phyloP scores from a whole-genome alignment of 2,888 invertebrate genomes.

The Acrobasis suavella region DNA sequence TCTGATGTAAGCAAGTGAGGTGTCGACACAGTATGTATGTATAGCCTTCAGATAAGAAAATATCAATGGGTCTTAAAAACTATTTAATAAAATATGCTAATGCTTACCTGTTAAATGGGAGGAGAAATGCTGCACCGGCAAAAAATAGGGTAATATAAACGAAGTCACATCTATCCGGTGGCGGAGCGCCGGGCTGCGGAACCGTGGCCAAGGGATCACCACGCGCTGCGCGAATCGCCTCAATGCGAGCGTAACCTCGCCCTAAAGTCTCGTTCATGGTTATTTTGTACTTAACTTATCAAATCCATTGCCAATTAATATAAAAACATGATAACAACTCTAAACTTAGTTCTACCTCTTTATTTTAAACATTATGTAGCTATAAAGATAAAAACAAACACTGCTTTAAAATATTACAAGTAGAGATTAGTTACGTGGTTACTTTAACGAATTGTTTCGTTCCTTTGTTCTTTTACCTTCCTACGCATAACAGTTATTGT shows the following conservation, averaged over 20 bases:
- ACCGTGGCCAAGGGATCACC: conserved; percentile 61
- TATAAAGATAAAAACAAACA: neutral
- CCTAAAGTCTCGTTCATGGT: conserved; percentile 85
- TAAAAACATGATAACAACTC: neutral
- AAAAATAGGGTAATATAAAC: conserved; percentile 89
- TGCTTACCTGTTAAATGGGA: conserved; percentile 94
- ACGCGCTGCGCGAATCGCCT: conserved; percentile 80
- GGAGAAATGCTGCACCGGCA: conserved; percentile 93
- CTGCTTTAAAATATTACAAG: neutral
- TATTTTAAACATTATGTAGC: neutral
- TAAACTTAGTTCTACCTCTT: neutral
- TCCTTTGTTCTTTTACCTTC: neutral
- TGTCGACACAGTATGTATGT: too few relatives aligned
- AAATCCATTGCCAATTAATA: neutral
- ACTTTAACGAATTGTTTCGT: neutral
- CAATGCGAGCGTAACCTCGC: conserved; percentile 85
- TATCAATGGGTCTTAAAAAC: too few relatives aligned
- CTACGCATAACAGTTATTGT: neutral
- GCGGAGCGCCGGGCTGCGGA: conserved; percentile 83
- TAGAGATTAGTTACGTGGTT: neutral
- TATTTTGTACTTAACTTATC: neutral
- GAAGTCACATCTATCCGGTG: conserved; percentile 86
- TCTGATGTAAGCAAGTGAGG: too few relatives aligned
- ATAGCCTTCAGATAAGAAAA: too few relatives aligned
- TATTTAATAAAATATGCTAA: too few relatives aligned